Base-by-base conservation (phyloP, 1,140 invertebrate genomes). In the Aphaenogaster floridana region DNA sequence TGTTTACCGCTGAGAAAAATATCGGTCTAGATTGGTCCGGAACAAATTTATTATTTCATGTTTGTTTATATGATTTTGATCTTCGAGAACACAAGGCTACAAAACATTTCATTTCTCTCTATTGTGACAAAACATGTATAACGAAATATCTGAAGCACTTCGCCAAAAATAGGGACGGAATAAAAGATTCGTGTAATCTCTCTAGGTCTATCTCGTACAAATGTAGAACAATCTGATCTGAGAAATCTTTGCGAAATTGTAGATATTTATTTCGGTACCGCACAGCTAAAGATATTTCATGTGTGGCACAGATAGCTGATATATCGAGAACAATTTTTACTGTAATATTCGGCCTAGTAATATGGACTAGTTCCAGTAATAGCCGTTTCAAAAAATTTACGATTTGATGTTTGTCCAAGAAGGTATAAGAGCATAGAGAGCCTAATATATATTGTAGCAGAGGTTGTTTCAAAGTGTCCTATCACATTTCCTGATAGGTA, bases 251-350 rank as follows among this genome's bases (percentile, higher is more conserved):
- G 15, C 39, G 6, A 83, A 48, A 83, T 48, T 57, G 39, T 17
- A 66, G 17, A 42, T 17, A 68, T 59, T 39, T 72, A 59, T 72
- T 72, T 72, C n/a, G n/a, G 17, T 39, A 15, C n/a, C n/a, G 17
- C 13, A 28, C 21, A 34, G 15, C 52, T 72, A 59, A 72, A 28
- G 72, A 83, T 71, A 71, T 72, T 83, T 83, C 39, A 45, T 45
- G 11, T 8, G 50, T n/a, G 39, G 36, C n/a, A 48, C 2, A 45
- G 21, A 71, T 72, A 72, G 34, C 13, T 45, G n/a, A 81, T 57
- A 59, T 9, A 28, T 36, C 52, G 39, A 72, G 1, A 81, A 17
- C 36, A 72, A 72, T 57, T 72, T 59, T 59, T 68, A 3, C 8
- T 28, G 13, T 36, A 21, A 52, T 52, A 80, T 39, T 48, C 13